A percentile compares a stretch with the other conserved stretches of the same genome.
Conservation (phyloP, 2,888 invertebrate genomes). For the Diaphora mendica region DNA sequence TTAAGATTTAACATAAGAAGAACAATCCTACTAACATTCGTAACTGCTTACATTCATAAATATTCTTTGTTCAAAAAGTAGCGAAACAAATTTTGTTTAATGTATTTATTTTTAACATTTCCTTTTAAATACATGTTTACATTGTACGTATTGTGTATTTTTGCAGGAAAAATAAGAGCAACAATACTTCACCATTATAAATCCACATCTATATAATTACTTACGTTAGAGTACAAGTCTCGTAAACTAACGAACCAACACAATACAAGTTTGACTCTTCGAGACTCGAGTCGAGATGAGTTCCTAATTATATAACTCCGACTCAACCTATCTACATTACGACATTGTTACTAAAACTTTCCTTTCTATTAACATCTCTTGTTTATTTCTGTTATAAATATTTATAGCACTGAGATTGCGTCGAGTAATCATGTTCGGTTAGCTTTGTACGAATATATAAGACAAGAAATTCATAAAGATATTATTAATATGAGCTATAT, state of each 20-base stretch:
- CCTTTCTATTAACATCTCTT: conserved; percentile 25
- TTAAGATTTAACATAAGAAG: not conserved
- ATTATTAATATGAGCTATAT: not conserved
- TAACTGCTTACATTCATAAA: not conserved
- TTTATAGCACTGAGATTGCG: conserved; percentile 4
- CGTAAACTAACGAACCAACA: conserved; percentile 58
- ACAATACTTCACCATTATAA: not conserved
- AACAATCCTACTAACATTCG: not conserved
- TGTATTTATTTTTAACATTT: not conserved
- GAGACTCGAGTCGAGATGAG: conserved; percentile 61
- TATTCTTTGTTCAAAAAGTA: not conserved
- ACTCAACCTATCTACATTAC: conserved; percentile 47
- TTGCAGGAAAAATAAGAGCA: not conserved
- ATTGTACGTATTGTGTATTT: not conserved
- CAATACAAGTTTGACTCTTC: conserved; percentile 69
- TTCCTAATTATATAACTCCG: conserved; percentile 65
- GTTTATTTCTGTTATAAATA: conserved; percentile 16
- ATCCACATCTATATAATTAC: conserved; percentile 19
- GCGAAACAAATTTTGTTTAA: not conserved
- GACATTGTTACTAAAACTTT: conserved; percentile 45
- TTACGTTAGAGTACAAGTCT: conserved; percentile 38
- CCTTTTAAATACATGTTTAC: not conserved
- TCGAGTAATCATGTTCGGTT: conserved; percentile 7
- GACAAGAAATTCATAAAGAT: not conserved
- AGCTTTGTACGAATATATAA: not conserved